phyloP scores from a whole-genome alignment of 2,888 invertebrate genomes.

The Hirtodrosophila histrioides region DNA sequence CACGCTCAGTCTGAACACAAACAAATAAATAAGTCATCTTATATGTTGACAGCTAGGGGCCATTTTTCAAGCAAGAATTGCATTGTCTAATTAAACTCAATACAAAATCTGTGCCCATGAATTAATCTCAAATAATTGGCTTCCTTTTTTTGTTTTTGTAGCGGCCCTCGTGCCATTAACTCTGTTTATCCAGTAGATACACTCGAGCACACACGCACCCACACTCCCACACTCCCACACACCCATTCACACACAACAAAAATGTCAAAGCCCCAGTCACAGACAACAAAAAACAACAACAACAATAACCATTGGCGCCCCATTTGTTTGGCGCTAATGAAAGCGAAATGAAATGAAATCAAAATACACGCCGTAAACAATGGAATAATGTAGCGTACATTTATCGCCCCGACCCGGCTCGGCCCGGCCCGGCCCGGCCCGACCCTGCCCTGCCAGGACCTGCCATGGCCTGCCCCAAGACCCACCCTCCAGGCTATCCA shows the following conservation, averaged over 20 bases:
- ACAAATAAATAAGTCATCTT: too few relatives aligned
- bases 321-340: slow-evolving; percentile 63
- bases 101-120: too few relatives aligned
- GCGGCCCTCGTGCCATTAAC: slow-evolving; percentile 25
- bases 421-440: too few relatives aligned
- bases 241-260: slow-evolving; percentile 20
- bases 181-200: slow-evolving; percentile 10
- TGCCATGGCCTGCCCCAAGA: too few relatives aligned
- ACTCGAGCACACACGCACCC: slow-evolving; percentile 5
- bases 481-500: too few relatives aligned
- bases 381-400: slow-evolving; percentile 43
- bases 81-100: too few relatives aligned
- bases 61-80: too few relatives aligned
- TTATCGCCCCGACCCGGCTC: not conserved
- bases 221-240: not conserved
- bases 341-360: slow-evolving; percentile 73
- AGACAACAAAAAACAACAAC: slow-evolving; percentile 13
- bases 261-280: slow-evolving; percentile 35
- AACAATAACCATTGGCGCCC: slow-evolving; percentile 42
- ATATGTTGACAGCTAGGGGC: too few relatives aligned
- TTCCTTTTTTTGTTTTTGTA: slow-evolving; percentile 32
- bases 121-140: too few relatives aligned
- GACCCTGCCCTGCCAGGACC: too few relatives aligned
- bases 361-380: slow-evolving; percentile 64
- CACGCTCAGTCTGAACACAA: too few relatives aligned